A percentile compares a stretch with the other conserved stretches of the same genome.
Conservation (phyloP, 2,113 vertebrate species). For the Vulpes ferrilata region DNA sequence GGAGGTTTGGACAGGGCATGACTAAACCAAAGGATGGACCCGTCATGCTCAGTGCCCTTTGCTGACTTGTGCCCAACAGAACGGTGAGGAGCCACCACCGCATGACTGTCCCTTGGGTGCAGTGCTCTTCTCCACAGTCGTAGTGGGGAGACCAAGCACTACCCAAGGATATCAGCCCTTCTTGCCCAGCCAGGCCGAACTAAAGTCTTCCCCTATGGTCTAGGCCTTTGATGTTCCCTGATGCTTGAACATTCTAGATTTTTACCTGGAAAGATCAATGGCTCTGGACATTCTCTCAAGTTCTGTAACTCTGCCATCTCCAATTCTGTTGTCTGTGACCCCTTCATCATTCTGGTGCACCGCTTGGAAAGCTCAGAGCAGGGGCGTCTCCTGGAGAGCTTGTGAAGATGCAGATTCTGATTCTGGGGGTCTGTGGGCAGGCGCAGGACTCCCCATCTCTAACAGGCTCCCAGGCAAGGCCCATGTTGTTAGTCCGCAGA, state of each 20-base stretch:
- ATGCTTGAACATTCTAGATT: neutral
- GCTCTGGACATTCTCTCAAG: neutral
- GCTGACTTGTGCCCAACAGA: neutral
- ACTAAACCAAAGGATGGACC: too few relatives aligned
- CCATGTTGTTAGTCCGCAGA: neutral
- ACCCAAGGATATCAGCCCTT: neutral
- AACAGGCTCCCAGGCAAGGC: neutral
- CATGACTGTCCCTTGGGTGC: neutral
- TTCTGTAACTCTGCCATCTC: neutral
- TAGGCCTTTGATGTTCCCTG: neutral
- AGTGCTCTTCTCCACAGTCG: too few relatives aligned
- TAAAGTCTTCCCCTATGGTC: neutral
- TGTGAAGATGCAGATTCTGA: neutral
- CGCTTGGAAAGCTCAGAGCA: neutral
- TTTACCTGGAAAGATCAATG: neutral
- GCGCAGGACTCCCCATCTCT: neutral
- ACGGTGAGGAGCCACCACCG: neutral
- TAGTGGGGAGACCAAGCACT: neutral
- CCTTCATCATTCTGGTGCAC: neutral
- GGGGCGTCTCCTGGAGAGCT: neutral
- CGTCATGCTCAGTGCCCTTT: rapidly evolving
- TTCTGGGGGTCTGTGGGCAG: neutral
- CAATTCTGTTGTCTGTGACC: neutral
- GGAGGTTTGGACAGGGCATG: neutral
- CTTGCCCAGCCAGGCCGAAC: neutral